phyloP scores from a whole-genome alignment of 2,113 vertebrate genomes.

The Petaurus breviceps region DNA sequence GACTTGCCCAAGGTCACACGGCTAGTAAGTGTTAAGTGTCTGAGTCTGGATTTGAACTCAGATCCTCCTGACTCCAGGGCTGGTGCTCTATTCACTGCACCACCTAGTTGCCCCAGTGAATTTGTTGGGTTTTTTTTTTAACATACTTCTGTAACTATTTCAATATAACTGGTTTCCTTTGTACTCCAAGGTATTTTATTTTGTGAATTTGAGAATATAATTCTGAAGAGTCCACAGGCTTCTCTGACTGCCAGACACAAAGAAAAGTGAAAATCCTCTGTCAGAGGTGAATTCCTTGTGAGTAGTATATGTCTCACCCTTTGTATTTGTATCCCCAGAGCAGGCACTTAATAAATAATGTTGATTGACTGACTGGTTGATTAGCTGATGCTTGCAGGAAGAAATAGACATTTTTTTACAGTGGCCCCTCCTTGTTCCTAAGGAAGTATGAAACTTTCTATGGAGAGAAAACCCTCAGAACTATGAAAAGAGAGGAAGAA shows the following conservation, averaged over 20 bases:
- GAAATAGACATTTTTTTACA: neutral
- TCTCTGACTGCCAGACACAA: neutral
- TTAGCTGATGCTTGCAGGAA: neutral
- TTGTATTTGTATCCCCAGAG: neutral
- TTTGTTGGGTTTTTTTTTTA: neutral
- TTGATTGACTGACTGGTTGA: neutral
- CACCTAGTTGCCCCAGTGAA: too few relatives aligned
- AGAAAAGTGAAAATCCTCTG: neutral
- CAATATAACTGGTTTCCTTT: neutral
- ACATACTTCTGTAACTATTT: neutral
- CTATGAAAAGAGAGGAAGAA: neutral
- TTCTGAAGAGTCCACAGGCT: neutral
- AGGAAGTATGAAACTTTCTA: neutral
- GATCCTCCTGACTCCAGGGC: too few relatives aligned
- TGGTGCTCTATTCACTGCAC: too few relatives aligned
- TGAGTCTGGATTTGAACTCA: too few relatives aligned
- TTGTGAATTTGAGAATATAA: neutral
- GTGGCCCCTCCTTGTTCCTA: neutral
- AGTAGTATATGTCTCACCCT: neutral
- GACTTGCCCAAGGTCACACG: too few relatives aligned
- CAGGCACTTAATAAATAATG: neutral
- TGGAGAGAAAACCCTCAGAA: neutral
- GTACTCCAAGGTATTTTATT: neutral
- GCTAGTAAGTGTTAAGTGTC: too few relatives aligned
- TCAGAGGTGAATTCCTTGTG: neutral